Percentiles rank a stretch among this genome's conserved stretches.
These are phyloP conservation scores for Simalia tracyae DNA, from an alignment of 2,797 vertebrate species.

Conservation along the genomic window DNA sequence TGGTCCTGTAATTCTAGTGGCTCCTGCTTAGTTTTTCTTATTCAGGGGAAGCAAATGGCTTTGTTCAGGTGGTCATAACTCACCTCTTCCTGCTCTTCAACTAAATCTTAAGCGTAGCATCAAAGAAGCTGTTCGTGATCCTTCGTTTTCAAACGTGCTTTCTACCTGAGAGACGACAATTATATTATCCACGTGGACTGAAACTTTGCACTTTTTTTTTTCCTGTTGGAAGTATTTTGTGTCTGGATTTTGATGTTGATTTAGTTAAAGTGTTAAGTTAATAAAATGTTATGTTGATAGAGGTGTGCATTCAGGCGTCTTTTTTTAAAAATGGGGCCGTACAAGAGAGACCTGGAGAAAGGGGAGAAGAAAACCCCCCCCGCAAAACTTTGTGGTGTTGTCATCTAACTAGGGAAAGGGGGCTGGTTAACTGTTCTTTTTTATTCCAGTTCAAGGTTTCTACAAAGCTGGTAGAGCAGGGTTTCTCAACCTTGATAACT, in stretches of 20 bases:
- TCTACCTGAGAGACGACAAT: slow-evolving; percentile 38
- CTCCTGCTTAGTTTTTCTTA: too few species aligned
- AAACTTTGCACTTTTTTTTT: slow-evolving; percentile 70
- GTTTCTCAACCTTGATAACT: too few species aligned
- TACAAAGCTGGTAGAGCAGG: neutral
- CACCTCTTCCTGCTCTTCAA: neutral
- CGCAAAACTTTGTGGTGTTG: neutral
- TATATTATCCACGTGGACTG: slow-evolving; percentile 56
- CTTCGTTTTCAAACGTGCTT: slow-evolving; percentile 19
- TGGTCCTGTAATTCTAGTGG: neutral
- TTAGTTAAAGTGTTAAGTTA: slow-evolving; percentile 67
- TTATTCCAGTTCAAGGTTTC: neutral
- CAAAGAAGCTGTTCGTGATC: slow-evolving; percentile 22
- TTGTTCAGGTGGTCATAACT: neutral
- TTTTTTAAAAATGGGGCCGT: neutral
- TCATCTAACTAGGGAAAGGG: neutral
- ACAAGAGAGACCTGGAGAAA: neutral
- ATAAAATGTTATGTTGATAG: slow-evolving; percentile 70
- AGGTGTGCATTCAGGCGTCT: slow-evolving; percentile 7
- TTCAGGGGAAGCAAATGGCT: neutral
- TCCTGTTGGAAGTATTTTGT: slow-evolving; percentile 50
- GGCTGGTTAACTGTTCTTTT: neutral
- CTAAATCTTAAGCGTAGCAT: neutral
- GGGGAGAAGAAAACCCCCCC: neutral
- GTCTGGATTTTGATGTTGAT: slow-evolving; percentile 65